Evolutionary conservation across 2,113 vertebrate genomes (phyloP).

Genomic region (Prochilodus magdalenae): DNA sequence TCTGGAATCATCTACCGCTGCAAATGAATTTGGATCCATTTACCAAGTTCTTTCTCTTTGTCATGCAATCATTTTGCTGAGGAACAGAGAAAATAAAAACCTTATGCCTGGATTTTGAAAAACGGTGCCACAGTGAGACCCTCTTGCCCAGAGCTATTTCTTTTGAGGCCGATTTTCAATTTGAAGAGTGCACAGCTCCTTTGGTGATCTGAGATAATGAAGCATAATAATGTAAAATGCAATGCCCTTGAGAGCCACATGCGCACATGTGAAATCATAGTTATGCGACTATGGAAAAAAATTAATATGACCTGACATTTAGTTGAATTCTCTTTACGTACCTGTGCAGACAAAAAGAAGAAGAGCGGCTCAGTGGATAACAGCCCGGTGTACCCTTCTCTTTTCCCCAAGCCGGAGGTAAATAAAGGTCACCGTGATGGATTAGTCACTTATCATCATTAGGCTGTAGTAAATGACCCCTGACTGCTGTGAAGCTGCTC

Average conservation of each 20-base stretch:
- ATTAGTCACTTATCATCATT: slow-evolving; percentile 54
- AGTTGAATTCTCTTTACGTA: slow-evolving; percentile 7
- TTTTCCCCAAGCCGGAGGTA: slow-evolving; percentile 31
- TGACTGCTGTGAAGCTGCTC: slow-evolving; percentile 33
- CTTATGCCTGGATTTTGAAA: background rate
- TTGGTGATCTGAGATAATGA: background rate
- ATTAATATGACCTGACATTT: slow-evolving; percentile 26
- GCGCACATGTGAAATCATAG: background rate
- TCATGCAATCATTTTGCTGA: no score
- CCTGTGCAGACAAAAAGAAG: background rate
- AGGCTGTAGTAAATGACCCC: slow-evolving; percentile 46
- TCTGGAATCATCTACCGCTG: no score
- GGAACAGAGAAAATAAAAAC: background rate
- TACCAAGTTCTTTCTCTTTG: no score
- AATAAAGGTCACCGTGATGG: slow-evolving; percentile 52
- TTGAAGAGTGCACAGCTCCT: background rate
- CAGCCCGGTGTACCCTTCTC: slow-evolving; percentile 14
- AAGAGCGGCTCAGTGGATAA: slow-evolving; percentile 9
- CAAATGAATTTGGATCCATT: no score
- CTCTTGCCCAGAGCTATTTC: background rate
- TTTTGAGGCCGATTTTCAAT: background rate
- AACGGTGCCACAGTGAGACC: background rate
- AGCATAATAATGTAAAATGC: background rate
- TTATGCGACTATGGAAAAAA: slow-evolving; percentile 11
- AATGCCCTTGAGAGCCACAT: background rate